Conservation (phyloP, 2,888 invertebrate species). For the Diploptera punctata region DNA sequence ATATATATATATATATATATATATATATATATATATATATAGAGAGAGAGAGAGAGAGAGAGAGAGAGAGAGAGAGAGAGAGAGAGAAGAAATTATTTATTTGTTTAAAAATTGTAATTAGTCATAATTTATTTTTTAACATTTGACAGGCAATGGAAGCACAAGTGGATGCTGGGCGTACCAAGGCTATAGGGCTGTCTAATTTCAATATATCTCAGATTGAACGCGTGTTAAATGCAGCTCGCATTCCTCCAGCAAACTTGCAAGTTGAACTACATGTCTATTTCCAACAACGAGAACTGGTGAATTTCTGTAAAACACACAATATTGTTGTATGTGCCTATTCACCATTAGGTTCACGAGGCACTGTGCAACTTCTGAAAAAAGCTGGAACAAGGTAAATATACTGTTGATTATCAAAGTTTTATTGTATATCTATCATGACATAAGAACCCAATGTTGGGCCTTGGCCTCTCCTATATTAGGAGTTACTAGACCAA, state of each 20-base stretch:
- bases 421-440: too few relatives aligned
- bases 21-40: too few relatives aligned
- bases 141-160: constrained; percentile 73
- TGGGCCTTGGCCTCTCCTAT: too few relatives aligned
- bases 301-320: constrained; percentile 51
- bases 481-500: too few relatives aligned
- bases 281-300: constrained; percentile 54
- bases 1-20: too few relatives aligned
- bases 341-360: constrained; percentile 47
- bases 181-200: constrained; percentile 83
- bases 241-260: constrained; percentile 68
- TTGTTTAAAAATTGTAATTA: too few relatives aligned
- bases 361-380: constrained; percentile 40
- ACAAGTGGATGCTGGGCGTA: constrained; percentile 69
- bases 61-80: too few relatives aligned
- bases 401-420: too few relatives aligned
- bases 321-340: constrained; percentile 50
- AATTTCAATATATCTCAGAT: constrained; percentile 82
- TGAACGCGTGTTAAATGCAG: constrained; percentile 64
- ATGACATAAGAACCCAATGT: too few relatives aligned
- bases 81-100: too few relatives aligned
- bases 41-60: too few relatives aligned
- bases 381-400: neutral
- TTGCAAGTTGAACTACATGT: constrained; percentile 63
- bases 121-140: constrained; percentile 38